phyloP scores from a whole-genome alignment of 2,113 vertebrate genomes.

The Rhineura floridana region DNA sequence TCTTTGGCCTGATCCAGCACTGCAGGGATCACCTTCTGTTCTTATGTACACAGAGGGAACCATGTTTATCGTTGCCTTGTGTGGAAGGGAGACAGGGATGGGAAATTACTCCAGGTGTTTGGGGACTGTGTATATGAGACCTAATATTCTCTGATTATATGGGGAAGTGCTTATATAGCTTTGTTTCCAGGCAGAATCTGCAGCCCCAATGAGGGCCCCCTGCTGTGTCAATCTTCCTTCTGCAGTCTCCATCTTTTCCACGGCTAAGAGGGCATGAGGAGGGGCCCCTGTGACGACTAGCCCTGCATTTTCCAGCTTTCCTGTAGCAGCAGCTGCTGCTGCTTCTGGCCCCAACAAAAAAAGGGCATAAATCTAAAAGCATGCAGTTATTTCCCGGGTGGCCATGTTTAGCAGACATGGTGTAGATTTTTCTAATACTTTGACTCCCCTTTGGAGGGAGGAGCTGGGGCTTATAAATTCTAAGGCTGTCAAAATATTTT shows the following conservation, averaged over 20 bases:
- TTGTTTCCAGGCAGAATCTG: slow-evolving; percentile 45
- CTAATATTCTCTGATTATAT: neutral
- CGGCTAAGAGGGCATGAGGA: slow-evolving; percentile 22
- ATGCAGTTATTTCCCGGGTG: slow-evolving; percentile 43
- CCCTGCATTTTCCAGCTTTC: neutral
- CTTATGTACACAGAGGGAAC: neutral
- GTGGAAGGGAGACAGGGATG: neutral
- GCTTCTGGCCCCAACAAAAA: slow-evolving; percentile 39
- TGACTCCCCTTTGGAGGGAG: slow-evolving; percentile 46
- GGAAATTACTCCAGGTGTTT: neutral
- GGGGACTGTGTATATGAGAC: neutral
- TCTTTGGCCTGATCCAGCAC: too few relatives aligned
- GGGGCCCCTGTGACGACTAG: slow-evolving; percentile 54
- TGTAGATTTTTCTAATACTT: slow-evolving; percentile 45
- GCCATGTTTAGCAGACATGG: slow-evolving; percentile 46
- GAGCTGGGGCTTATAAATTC: neutral
- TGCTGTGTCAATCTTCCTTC: slow-evolving; percentile 42
- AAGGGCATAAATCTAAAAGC: slow-evolving; percentile 64
- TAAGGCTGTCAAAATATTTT: slow-evolving; percentile 15
- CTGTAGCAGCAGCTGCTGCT: slow-evolving; percentile 42
- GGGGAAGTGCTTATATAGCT: slow-evolving; percentile 8
- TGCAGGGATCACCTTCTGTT: too few relatives aligned
- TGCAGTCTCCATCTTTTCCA: slow-evolving; percentile 25
- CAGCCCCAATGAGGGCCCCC: slow-evolving; percentile 47
- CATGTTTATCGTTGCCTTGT: neutral